A percentile compares a stretch with the other conserved stretches of the same genome.
Evolutionary conservation across 2,797 vertebrate species (phyloP).

Genomic region (Clarias fuscus): DNA sequence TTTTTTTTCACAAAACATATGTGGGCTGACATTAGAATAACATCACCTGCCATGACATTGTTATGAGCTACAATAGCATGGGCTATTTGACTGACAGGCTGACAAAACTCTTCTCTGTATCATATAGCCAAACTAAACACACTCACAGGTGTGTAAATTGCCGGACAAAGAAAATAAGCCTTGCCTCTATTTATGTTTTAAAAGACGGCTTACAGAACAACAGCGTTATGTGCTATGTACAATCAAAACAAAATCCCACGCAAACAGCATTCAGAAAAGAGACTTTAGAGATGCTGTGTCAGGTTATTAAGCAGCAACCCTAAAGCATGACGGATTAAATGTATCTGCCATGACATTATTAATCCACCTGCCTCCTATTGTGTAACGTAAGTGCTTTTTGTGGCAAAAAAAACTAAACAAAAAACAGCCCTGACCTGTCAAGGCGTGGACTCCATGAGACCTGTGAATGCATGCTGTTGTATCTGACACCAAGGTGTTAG

Average conservation of each 20-base stretch:
- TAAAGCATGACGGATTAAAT: background rate
- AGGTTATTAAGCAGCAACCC: background rate
- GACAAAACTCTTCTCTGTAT: background rate
- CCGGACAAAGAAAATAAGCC: background rate
- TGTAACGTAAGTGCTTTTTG: too few species aligned
- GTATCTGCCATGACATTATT: background rate
- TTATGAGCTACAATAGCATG: background rate
- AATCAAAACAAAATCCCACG: background rate
- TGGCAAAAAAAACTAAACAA: too few species aligned
- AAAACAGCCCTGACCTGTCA: too few species aligned
- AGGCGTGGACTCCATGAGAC: too few species aligned
- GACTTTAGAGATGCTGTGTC: background rate
- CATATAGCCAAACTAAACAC: conserved; percentile 7
- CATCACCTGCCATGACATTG: background rate
- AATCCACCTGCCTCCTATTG: too few species aligned
- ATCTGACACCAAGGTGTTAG: too few species aligned
- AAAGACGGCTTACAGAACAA: background rate
- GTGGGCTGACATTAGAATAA: background rate
- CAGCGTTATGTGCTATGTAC: conserved; percentile 3
- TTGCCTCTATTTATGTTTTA: background rate
- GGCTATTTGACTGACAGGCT: background rate
- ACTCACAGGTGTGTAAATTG: conserved; percentile 15
- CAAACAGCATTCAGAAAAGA: too few species aligned
- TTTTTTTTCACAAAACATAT: background rate
- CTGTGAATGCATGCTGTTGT: too few species aligned